Percentiles rank a stretch among this genome's conserved stretches.
These are phyloP conservation scores for Cyclopterus lumpus DNA, from an alignment of 2,797 vertebrate species.

Conservation along the genomic window DNA sequence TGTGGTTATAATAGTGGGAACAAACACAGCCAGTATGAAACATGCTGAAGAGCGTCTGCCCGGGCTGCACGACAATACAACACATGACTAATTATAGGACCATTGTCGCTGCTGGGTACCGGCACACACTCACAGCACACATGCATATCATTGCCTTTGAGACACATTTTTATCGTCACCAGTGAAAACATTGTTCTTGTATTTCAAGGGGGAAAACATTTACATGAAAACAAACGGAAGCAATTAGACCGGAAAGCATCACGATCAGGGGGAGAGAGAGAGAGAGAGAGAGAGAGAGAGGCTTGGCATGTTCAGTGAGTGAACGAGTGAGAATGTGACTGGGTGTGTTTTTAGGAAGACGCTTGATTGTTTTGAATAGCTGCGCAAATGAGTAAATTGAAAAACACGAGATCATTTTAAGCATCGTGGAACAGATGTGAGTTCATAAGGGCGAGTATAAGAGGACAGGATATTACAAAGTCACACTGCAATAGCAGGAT, in stretches of 20 bases:
- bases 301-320: neutral
- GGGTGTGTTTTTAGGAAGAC: slow-evolving; percentile 5
- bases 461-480: slow-evolving; percentile 23
- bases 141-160: slow-evolving; percentile 4
- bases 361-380: slow-evolving; percentile 23
- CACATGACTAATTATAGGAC: slow-evolving; percentile 58
- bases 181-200: slow-evolving; percentile 51
- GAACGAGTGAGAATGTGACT: neutral
- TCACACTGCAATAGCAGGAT: slow-evolving; percentile 33
- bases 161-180: slow-evolving; percentile 50
- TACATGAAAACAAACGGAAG: slow-evolving; percentile 61
- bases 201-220: slow-evolving; percentile 51
- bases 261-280: neutral
- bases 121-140: neutral
- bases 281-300: neutral
- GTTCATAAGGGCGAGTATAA: neutral
- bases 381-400: slow-evolving; percentile 20
- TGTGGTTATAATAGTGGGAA: slow-evolving; percentile 38
- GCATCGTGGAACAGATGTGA: slow-evolving; percentile 9
- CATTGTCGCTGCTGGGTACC: slow-evolving; percentile 4
- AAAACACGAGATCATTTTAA: slow-evolving; percentile 18
- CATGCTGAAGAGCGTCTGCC: slow-evolving; percentile 61
- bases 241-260: slow-evolving; percentile 59
- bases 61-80: slow-evolving; percentile 39
- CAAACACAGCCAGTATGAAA: slow-evolving; percentile 49